These are phyloP conservation scores for Hiodon alosoides DNA, from an alignment of 2,113 vertebrate genomes.

Conservation along the genomic window DNA sequence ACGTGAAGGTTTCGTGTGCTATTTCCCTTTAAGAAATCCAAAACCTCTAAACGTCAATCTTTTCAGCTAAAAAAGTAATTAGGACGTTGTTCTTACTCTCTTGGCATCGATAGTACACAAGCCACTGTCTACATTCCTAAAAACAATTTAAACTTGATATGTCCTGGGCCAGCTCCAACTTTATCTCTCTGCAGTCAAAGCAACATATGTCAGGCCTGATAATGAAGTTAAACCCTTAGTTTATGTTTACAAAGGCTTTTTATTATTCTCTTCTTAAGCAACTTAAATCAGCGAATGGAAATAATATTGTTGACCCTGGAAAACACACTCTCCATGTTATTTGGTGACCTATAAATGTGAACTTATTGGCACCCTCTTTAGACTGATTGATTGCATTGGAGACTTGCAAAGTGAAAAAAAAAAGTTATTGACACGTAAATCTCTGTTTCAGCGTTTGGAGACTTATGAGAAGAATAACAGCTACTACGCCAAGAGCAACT, in stretches of 20 bases:
- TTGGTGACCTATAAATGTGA: constrained; percentile 33
- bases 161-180: background rate
- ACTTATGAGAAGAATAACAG: constrained; percentile 26
- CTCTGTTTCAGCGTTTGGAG: constrained; percentile 45
- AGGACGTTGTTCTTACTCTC: background rate
- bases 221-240: constrained; percentile 48
- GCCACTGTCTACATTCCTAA: background rate
- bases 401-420: constrained; percentile 29
- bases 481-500: constrained; percentile 26
- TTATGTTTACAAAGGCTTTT: constrained; percentile 55
- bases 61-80: constrained; percentile 14
- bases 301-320: constrained; percentile 42
- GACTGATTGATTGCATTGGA: constrained; percentile 54
- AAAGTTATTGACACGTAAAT: constrained; percentile 55
- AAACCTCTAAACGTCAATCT: constrained; percentile 25
- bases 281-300: constrained; percentile 50
- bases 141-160: constrained; percentile 20
- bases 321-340: constrained; percentile 43
- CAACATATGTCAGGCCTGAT: constrained; percentile 31
- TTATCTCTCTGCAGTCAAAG: constrained; percentile 17
- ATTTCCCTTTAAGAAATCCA: constrained; percentile 26
- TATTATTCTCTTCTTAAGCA: constrained; percentile 48
- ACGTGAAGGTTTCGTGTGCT: constrained; percentile 27
- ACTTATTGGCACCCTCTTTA: constrained; percentile 57
- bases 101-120: background rate